Conservation (phyloP, 2,888 invertebrate species). For the Rambutsinella grinnellia region DNA sequence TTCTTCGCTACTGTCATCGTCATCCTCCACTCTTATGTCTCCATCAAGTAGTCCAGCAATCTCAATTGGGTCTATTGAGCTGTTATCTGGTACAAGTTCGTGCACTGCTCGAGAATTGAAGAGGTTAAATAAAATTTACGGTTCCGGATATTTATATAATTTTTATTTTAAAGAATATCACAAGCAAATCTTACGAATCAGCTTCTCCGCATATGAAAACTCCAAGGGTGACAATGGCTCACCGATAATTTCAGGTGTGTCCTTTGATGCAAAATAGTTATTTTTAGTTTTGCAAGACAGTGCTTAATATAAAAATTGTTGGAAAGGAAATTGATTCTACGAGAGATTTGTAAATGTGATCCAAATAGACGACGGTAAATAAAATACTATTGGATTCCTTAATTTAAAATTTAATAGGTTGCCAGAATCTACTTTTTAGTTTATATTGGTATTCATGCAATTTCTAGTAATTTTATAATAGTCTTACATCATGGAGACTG, state of each 20-base stretch:
- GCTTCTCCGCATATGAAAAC: slow-evolving; percentile 65
- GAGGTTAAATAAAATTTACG: background rate
- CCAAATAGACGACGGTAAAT: no score
- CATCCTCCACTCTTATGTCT: slow-evolving; percentile 54
- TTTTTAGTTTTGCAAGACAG: no score
- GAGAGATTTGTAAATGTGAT: no score
- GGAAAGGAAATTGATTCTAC: no score
- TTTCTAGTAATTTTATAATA: no score
- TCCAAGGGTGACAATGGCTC: slow-evolving; percentile 67
- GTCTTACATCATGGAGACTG: slow-evolving; percentile 9
- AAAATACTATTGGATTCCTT: no score
- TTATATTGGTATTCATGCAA: no score
- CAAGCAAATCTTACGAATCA: slow-evolving; percentile 17
- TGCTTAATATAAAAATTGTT: background rate
- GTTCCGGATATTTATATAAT: no score
- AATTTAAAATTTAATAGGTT: no score
- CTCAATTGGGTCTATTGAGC: slow-evolving; percentile 56
- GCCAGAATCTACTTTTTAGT: no score
- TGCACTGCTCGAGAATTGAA: background rate
- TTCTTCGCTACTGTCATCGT: background rate
- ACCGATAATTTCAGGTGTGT: slow-evolving; percentile 60
- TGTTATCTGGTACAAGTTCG: background rate
- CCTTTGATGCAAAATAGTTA: slow-evolving; percentile 16
- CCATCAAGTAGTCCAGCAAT: slow-evolving; percentile 62
- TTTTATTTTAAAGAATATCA: background rate